Evolutionary conservation across 2,888 invertebrate genomes (phyloP).

Genomic region (Aplocera efformata): DNA sequence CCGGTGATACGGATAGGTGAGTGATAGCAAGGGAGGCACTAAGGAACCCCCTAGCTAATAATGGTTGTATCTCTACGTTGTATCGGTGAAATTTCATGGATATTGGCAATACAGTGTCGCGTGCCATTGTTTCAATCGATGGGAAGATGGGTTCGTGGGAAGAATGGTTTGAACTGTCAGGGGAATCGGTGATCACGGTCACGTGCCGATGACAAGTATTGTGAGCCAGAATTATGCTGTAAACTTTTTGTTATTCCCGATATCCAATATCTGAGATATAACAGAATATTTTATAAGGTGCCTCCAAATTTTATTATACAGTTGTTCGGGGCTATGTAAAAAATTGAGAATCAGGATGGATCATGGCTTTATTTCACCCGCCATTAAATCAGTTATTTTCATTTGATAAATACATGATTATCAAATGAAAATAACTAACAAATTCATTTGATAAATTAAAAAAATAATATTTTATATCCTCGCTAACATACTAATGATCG

Average conservation of each 20-base stretch:
- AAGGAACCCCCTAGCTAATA: constrained; percentile 74
- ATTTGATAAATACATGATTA: too few relatives aligned
- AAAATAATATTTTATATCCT: too few relatives aligned
- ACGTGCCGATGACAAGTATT: constrained; percentile 25
- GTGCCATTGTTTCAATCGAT: constrained; percentile 70
- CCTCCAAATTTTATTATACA: too few relatives aligned
- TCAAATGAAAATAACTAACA: too few relatives aligned
- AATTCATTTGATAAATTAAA: too few relatives aligned
- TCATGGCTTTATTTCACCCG: too few relatives aligned
- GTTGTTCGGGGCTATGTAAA: too few relatives aligned
- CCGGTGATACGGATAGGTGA: constrained; percentile 74
- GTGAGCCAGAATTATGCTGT: constrained; percentile 9
- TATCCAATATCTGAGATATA: constrained; percentile 1
- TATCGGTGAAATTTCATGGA: constrained; percentile 73
- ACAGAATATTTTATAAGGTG: not conserved
- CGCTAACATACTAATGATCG: too few relatives aligned
- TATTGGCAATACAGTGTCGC: constrained; percentile 76
- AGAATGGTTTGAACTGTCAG: constrained; percentile 16
- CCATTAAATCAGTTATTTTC: too few relatives aligned
- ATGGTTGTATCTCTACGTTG: constrained; percentile 68
- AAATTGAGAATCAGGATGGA: too few relatives aligned
- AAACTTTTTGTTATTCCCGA: constrained; percentile 6
- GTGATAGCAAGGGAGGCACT: constrained; percentile 74
- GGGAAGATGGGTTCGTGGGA: constrained; percentile 35
- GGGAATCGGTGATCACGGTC: constrained; percentile 21